Percentiles rank a stretch among this genome's conserved stretches.
These are phyloP conservation scores for Conomelus anceps DNA, from an alignment of 2,888 invertebrate genomes.

Conservation along the genomic window DNA sequence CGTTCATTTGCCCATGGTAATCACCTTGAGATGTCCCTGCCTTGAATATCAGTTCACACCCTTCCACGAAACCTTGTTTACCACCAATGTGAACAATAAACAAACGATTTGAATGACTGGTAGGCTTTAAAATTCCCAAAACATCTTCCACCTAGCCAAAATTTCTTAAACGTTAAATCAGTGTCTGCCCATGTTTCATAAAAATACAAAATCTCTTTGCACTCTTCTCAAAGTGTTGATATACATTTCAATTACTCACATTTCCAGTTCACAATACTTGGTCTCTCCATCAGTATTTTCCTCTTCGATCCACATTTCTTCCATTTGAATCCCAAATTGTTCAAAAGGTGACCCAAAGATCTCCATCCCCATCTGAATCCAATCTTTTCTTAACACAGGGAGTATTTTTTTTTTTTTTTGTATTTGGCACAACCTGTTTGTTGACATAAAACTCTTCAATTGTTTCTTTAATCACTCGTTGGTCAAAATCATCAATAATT, in stretches of 20 bases:
- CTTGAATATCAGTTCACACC: neutral
- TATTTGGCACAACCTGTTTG: neutral
- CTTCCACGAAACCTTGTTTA: neutral
- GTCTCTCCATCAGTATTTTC: neutral
- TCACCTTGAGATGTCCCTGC: neutral
- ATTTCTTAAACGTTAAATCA: constrained; percentile 18
- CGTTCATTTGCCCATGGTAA: constrained; percentile 9
- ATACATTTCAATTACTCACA: constrained; percentile 2
- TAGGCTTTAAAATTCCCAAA: constrained; percentile 3
- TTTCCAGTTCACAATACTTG: neutral
- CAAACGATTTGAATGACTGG: neutral
- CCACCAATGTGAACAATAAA: neutral
- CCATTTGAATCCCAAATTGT: neutral
- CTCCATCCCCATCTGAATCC: neutral
- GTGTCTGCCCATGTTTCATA: constrained; percentile 24
- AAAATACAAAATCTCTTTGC: constrained; percentile 7
- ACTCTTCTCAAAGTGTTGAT: constrained; percentile 6
- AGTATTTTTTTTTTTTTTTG: no score
- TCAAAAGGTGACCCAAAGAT: neutral
- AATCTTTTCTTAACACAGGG: no score
- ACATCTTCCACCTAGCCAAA: constrained; percentile 24
- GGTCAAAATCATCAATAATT: neutral
- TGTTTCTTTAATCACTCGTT: neutral
- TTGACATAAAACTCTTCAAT: neutral
- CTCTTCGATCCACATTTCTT: neutral